phyloP scores from a whole-genome alignment of 2,797 vertebrate genomes.

The Leucoraja ocellata region DNA sequence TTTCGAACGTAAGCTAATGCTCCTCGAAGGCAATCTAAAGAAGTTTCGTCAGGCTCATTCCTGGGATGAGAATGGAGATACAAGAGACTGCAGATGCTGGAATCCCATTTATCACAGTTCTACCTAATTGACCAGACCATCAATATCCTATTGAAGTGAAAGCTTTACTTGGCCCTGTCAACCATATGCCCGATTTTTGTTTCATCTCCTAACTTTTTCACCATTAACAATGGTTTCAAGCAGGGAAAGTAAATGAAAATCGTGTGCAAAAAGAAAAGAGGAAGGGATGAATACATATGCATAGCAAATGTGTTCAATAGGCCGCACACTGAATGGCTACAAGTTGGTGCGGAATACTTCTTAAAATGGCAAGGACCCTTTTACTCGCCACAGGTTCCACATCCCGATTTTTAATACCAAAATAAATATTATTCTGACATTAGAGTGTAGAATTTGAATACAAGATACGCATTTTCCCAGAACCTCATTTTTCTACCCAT shows the following conservation, averaged over 20 bases:
- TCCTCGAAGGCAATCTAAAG: too few species aligned
- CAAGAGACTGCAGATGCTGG: too few species aligned
- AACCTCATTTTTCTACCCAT: background rate
- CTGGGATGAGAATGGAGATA: too few species aligned
- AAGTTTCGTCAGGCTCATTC: too few species aligned
- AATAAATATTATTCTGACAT: background rate
- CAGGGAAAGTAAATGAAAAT: background rate
- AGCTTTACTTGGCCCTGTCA: too few species aligned
- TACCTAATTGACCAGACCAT: too few species aligned
- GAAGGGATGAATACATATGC: background rate
- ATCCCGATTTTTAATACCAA: conserved; percentile 2
- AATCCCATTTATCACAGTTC: too few species aligned
- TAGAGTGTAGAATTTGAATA: background rate
- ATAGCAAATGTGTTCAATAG: background rate
- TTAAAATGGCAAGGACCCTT: background rate
- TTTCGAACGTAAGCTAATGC: background rate
- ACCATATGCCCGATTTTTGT: too few species aligned
- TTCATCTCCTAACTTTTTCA: too few species aligned
- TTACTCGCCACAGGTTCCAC: background rate
- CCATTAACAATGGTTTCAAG: background rate
- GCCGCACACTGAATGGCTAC: background rate
- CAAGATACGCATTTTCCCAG: background rate
- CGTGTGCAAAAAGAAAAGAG: background rate
- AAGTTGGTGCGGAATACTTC: background rate
- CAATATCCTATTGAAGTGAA: too few species aligned